Evolutionary conservation across 1,140 invertebrate species (phyloP).

Genomic region (Trichoplusia ni): DNA sequence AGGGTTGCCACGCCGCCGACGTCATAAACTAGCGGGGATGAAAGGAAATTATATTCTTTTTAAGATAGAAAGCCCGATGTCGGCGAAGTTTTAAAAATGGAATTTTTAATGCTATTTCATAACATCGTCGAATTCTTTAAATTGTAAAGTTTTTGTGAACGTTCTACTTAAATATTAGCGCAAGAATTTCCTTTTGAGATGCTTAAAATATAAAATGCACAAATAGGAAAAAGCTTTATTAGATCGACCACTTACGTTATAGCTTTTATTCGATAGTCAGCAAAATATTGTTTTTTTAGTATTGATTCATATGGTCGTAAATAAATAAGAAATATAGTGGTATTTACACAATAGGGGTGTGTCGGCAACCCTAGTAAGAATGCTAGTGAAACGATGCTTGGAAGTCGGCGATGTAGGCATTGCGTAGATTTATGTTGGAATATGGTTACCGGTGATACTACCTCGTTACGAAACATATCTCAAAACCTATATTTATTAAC

Average conservation of each 20-base stretch:
- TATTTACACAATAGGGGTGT: not conserved
- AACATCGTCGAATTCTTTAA: too few relatives aligned
- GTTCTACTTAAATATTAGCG: too few relatives aligned
- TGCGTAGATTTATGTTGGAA: conserved; percentile 24
- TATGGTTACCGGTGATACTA: conserved; percentile 19
- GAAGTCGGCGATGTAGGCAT: not conserved
- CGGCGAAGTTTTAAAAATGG: not conserved
- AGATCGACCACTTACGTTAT: too few relatives aligned
- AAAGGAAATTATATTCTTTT: not conserved
- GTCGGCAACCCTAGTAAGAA: conserved; percentile 5
- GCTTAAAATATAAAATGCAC: too few relatives aligned
- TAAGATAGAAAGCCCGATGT: not conserved
- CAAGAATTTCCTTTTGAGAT: too few relatives aligned
- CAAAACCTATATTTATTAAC: not conserved
- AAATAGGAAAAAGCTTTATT: too few relatives aligned
- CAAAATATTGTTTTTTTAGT: too few relatives aligned
- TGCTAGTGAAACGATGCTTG: conserved; percentile 8
- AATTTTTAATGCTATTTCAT: too few relatives aligned
- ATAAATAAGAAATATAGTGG: too few relatives aligned
- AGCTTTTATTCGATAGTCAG: too few relatives aligned
- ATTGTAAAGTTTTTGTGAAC: too few relatives aligned
- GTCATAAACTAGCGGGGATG: conserved; percentile 7
- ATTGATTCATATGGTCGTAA: too few relatives aligned
- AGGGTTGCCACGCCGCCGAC: conserved; percentile 26
- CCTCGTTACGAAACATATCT: not conserved